A percentile compares a stretch with the other conserved stretches of the same genome.
Evolutionary conservation across 1,140 invertebrate species (phyloP).

Genomic region (Neodiprion lecontei): DNA sequence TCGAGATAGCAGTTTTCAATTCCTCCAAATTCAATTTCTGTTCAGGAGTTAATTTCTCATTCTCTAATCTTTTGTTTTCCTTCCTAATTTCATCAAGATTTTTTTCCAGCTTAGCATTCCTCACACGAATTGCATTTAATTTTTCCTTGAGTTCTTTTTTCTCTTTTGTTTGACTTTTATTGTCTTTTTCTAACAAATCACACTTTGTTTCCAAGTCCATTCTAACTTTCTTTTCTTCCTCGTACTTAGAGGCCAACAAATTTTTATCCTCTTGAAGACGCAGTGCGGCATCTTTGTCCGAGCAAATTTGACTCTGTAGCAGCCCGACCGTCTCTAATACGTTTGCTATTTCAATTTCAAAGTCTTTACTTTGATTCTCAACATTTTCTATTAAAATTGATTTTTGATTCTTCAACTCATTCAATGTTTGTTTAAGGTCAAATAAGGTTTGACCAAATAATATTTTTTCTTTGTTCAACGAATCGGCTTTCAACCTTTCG

Average conservation of each 20-base stretch:
- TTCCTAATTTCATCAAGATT: constrained; percentile 45
- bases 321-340: not conserved
- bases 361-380: constrained; percentile 28
- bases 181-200: not conserved
- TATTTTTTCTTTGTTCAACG: not conserved
- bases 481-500: not conserved
- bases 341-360: constrained; percentile 31
- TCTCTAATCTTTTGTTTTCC: constrained; percentile 39
- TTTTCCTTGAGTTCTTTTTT: constrained; percentile 47
- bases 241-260: not conserved
- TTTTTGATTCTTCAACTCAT: constrained; percentile 33
- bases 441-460: not conserved
- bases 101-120: constrained; percentile 50
- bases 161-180: constrained; percentile 33
- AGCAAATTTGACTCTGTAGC: not conserved
- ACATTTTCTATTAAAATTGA: constrained; percentile 32
- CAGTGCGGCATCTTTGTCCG: not conserved
- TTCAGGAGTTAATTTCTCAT: constrained; percentile 17
- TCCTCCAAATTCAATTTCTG: constrained; percentile 21
- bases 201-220: not conserved
- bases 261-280: not conserved
- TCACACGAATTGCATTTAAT: constrained; percentile 39
- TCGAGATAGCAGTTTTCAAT: constrained; percentile 5
- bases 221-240: not conserved
- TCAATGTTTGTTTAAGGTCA: not conserved